phyloP scores from a whole-genome alignment of 2,888 invertebrate genomes.

The Microctonus brassicae region DNA sequence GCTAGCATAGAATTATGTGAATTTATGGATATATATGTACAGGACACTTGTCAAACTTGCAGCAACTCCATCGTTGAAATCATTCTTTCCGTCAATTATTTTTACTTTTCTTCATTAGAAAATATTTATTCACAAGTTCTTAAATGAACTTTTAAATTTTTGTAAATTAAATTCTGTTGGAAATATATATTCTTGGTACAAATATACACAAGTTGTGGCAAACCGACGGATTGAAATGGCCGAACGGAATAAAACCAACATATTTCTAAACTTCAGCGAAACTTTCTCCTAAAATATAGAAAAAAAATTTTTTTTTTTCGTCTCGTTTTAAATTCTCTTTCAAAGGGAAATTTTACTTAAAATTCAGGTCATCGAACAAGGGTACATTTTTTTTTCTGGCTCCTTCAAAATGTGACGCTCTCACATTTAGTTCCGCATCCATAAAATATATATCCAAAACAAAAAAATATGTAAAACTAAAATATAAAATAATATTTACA shows the following conservation, averaged over 20 bases:
- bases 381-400: neutral
- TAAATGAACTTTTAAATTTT: no score
- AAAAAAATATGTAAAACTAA: neutral
- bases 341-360: neutral
- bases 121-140: no score
- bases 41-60: neutral
- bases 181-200: neutral
- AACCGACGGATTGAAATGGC: neutral
- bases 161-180: no score
- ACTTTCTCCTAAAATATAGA: neutral
- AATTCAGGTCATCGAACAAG: neutral
- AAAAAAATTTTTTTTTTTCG: conserved; percentile 4
- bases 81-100: neutral
- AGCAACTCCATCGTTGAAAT: neutral
- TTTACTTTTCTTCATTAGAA: neutral
- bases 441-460: neutral
- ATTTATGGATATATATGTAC: neutral
- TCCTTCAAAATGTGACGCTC: neutral
- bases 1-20: no score
- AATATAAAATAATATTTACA: neutral
- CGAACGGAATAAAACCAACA: neutral
- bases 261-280: neutral
- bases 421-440: neutral
- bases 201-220: neutral
- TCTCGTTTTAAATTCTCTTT: no score